Conservation (phyloP, 2,888 invertebrate genomes). For the Rhagonycha fulva region DNA sequence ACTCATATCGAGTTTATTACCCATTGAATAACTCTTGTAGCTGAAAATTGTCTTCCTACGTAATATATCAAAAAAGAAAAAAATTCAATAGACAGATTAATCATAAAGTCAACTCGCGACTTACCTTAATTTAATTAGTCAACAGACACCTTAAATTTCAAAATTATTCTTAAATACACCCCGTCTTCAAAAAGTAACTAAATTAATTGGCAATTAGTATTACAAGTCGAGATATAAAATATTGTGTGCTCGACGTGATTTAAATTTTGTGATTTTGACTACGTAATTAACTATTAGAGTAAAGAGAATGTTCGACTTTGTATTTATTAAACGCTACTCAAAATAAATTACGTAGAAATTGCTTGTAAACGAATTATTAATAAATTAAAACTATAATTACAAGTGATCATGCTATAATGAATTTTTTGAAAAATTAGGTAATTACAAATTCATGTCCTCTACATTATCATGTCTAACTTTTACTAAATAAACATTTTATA, state of each 20-base stretch:
- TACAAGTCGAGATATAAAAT: constrained; percentile 35
- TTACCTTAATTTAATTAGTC: background rate
- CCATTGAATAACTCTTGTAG: constrained; percentile 26
- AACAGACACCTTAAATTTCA: background rate
- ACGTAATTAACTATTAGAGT: constrained; percentile 41
- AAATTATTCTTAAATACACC: background rate
- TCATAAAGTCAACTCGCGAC: background rate
- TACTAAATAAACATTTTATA: background rate
- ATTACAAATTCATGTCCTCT: background rate
- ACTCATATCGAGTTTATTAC: constrained; percentile 48
- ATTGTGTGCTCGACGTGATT: constrained; percentile 41
- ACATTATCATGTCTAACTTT: background rate
- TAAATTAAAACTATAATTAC: background rate
- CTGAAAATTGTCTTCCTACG: constrained; percentile 20
- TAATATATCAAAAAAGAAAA: constrained; percentile 11
- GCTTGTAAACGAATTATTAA: background rate
- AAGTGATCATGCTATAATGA: background rate
- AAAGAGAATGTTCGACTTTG: constrained; percentile 6
- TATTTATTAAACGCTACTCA: constrained; percentile 6
- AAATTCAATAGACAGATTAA: background rate
- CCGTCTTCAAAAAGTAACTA: constrained; percentile 27
- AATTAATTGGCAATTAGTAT: constrained; percentile 42
- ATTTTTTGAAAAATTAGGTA: background rate
- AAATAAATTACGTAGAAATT: background rate
- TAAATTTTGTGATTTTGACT: constrained; percentile 39